Base-by-base conservation (phyloP, 2,113 vertebrate species). In the Cervus canadensis region DNA sequence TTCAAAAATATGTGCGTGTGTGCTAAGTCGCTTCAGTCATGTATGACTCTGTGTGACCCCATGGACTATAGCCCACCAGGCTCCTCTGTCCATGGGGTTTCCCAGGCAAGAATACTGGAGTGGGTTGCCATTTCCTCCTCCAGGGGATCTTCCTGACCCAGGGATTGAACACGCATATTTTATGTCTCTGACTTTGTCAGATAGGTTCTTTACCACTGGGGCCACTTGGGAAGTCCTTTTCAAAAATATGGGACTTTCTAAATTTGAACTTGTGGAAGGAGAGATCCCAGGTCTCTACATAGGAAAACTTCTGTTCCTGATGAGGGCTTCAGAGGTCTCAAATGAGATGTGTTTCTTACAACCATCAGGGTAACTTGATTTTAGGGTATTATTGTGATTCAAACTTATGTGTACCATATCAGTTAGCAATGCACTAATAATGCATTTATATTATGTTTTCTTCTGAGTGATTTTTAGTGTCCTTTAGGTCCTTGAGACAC, bases 171-270 rank as follows among this genome's bases (percentile, higher is more conserved):
- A 40, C 0, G 3, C 36, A 43, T 26, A 43, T 43, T 74, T 76
- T 76, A 76, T 0, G 1, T 43, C 36, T 76, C 23, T 0, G 0
- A 1, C 71, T 25, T 76, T 43, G 23, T 25, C 21, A 76, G 23
- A 23, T 12, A 26, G 40, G 36, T 76, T 76, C 12, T 76, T 14
- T 76, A 76, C 71, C 23, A 76, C 5, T 76, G 14, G 36, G 36
- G 36, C 40, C 36, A 76, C 71, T 76, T 76, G 12, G 21, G 36
- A 76, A 40, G 71, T 43, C 23, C 71, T 76, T 76, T 88, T 94
- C 28, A 90, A 52, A 91, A 87, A n/a, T 14, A 30, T 7, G 57
- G 13, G 26, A 82, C 57, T 94, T 76, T 33, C 15, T 84, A 87
- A 64, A 76, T 82, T 48, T 89, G 57, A 87, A 43, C 1, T 0